Conservation (phyloP, 37 sponge, comb jelly and placozoan genomes). For the Halichondria panicea region DNA sequence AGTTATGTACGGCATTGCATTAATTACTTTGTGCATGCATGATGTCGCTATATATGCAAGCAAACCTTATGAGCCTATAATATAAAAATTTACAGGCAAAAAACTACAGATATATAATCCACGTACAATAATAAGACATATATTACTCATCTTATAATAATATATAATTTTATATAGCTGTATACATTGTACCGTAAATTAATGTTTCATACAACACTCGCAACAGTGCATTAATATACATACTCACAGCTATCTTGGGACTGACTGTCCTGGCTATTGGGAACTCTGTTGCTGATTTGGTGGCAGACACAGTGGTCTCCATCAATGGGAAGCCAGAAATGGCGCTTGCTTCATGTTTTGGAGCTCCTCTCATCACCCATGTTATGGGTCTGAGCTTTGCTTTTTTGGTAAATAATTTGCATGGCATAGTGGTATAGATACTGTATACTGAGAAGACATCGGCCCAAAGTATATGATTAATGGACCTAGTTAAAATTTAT, state of each 20-base stretch:
- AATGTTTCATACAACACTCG: too few species aligned
- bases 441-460: neutral
- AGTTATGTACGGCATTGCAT: too few species aligned
- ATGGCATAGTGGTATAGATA: neutral
- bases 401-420: constrained; percentile 37
- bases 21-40: too few species aligned
- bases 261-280: constrained; percentile 82
- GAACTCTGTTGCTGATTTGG: constrained; percentile 81
- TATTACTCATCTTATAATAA: too few species aligned
- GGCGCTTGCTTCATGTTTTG: constrained; percentile 83
- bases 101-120: too few species aligned
- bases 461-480: neutral
- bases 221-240: too few species aligned
- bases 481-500: neutral
- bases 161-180: too few species aligned
- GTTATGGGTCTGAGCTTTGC: constrained; percentile 81
- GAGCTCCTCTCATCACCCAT: constrained; percentile 75
- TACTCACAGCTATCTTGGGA: constrained; percentile 64
- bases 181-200: too few species aligned
- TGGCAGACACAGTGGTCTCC: constrained; percentile 74
- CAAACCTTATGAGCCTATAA: too few species aligned
- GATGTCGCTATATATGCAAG: too few species aligned
- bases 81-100: too few species aligned
- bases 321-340: constrained; percentile 74
- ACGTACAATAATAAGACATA: too few species aligned